Evolutionary conservation across 2,888 invertebrate genomes (phyloP), one percentile per base, ranked within the genome.

Genomic region (Melangyna quadrimaculata): DNA sequence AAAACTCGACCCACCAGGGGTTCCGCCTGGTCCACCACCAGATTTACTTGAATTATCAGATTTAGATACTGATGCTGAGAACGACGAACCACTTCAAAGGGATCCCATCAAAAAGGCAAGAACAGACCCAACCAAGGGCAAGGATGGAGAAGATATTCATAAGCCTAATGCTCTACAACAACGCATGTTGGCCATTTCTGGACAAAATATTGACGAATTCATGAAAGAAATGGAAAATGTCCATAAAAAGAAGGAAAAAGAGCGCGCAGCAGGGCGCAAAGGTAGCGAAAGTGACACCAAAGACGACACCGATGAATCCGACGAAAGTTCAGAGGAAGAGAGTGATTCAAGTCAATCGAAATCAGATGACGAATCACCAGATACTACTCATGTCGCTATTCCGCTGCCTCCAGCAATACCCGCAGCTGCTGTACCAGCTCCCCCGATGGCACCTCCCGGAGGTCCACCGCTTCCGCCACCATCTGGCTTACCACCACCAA

Each of bases 181-280:
- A 89, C 95, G 96, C 88, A 97, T 97, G 97, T 93, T 97, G 89
- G 96, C 95, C n/a, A 94, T 97, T 89, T 96, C 97, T 12, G 97
- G 97, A 0, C 97, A 98, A 92, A 97, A 97, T 89, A 96, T 98
- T 22, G 98, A 98, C 89, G 96, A 96, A 87, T 97, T 97, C 89
- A 97, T 97, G 96, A 96, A 97, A 90, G 97, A 97, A 93, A 97
- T 96, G 96, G 97, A 97, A 92, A 96, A 95, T 83, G 96, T 96
- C 0, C 96, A 96, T 88, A 95, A 95, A 89, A 96, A 96, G 90
- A 94, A 95, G 84, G 96, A 95, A 89, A 89, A 89, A 19, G 95
- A 95, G 88, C 92, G 95, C 88, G 95, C 95, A 89, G 92, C 93
- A 93, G 90, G 89, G 91, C 84, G 88, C 90, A 55, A 91, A 89